These are phyloP conservation scores for Deilephila porcellus DNA, from an alignment of 2,888 invertebrate genomes.

Conservation along the genomic window DNA sequence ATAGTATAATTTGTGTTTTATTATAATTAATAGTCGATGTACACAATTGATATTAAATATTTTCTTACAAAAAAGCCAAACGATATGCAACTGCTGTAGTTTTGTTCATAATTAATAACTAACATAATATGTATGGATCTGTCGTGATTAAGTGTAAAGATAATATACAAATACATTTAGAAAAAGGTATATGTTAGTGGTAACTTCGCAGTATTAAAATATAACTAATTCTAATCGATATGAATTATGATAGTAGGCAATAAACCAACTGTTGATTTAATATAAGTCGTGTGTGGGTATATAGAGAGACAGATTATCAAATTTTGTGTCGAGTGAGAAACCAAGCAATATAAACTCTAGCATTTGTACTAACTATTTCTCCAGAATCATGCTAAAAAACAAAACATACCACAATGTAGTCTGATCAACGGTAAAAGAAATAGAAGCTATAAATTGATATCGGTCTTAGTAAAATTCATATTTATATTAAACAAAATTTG, in stretches of 20 bases:
- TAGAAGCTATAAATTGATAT: too few species aligned
- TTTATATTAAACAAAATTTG: background rate
- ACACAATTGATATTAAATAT: too few species aligned
- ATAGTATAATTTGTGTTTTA: too few species aligned
- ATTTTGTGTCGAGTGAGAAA: background rate
- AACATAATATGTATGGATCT: too few species aligned
- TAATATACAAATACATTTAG: constrained; percentile 17
- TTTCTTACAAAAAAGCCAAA: background rate
- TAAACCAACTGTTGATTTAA: background rate
- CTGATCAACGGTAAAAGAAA: background rate
- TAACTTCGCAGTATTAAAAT: constrained; percentile 45
- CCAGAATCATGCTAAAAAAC: background rate
- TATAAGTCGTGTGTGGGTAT: background rate
- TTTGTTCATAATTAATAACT: background rate
- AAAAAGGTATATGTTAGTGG: constrained; percentile 48
- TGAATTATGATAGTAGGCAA: background rate
- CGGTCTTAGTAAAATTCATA: background rate
- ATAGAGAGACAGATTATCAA: background rate
- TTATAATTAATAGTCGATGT: too few species aligned
- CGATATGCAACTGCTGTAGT: background rate
- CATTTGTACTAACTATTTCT: background rate
- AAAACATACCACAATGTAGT: background rate
- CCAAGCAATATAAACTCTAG: background rate
- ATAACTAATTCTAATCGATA: constrained; percentile 31
- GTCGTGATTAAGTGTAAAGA: background rate